A percentile compares a stretch with the other conserved stretches of the same genome.
Conservation (phyloP, 2,888 invertebrate species). For the Theretra japonica region DNA sequence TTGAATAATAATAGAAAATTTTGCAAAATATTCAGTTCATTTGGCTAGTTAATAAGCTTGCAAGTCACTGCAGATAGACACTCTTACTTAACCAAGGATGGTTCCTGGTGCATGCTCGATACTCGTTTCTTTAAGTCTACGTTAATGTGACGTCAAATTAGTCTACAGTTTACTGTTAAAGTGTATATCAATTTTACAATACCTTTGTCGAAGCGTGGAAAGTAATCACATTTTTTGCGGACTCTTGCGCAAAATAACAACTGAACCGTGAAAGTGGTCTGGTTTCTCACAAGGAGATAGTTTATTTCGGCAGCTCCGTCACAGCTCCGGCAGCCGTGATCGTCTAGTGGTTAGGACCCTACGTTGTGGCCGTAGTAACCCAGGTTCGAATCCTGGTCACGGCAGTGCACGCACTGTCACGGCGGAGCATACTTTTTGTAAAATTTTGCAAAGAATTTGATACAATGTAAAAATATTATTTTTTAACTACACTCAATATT, state of each 20-base stretch:
- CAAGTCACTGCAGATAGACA: no score
- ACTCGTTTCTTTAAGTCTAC: no score
- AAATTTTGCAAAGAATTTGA: not conserved
- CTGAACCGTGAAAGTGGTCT: constrained; percentile 42
- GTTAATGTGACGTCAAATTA: no score
- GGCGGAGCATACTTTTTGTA: constrained; percentile 32
- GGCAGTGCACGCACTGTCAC: constrained; percentile 49
- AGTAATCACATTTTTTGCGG: not conserved
- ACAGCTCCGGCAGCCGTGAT: constrained; percentile 76
- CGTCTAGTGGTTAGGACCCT: constrained; percentile 91
- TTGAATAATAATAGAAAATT: not conserved
- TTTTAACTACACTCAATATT: no score
- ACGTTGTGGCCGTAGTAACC: constrained; percentile 92
- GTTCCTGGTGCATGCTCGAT: no score
- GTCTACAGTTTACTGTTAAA: not conserved
- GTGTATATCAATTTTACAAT: no score
- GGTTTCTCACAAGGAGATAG: constrained; percentile 31
- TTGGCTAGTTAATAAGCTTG: no score
- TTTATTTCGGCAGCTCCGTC: constrained; percentile 34
- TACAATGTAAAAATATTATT: no score
- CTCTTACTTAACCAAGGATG: no score
- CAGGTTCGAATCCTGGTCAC: constrained; percentile 86
- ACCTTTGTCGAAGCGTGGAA: not conserved
- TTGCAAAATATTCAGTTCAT: no score
- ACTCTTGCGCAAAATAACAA: constrained; percentile 22